Percentiles rank a stretch among this genome's conserved stretches.
Evolutionary conservation across 2,888 invertebrate genomes (phyloP).

Genomic region (Ophioninae sp.): DNA sequence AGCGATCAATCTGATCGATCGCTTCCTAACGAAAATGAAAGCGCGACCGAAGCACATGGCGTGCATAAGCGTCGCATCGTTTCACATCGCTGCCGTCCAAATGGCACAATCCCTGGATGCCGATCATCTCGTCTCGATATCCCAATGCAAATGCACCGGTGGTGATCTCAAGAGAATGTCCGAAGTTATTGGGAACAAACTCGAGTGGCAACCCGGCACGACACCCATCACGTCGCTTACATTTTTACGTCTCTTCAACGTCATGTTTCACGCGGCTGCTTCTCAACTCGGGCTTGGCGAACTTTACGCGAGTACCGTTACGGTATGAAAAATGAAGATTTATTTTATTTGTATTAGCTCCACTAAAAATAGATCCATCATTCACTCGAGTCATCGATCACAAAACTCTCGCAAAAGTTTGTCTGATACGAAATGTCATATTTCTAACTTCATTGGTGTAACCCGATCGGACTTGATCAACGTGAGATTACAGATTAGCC

Average conservation of each 20-base stretch:
- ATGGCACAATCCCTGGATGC: slow-evolving; percentile 84
- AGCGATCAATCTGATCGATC: slow-evolving; percentile 90
- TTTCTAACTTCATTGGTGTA: too few species aligned
- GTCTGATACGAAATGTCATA: too few species aligned
- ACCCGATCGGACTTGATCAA: too few species aligned
- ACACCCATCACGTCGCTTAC: slow-evolving; percentile 85
- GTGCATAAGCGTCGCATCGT: slow-evolving; percentile 93
- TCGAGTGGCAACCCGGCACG: slow-evolving; percentile 85
- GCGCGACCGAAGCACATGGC: slow-evolving; percentile 91
- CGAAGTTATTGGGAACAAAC: slow-evolving; percentile 89
- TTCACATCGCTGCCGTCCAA: slow-evolving; percentile 90
- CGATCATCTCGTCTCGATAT: slow-evolving; percentile 86
- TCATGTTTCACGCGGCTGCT: slow-evolving; percentile 84
- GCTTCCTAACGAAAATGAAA: slow-evolving; percentile 92
- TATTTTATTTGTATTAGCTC: too few species aligned
- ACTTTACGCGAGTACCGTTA: slow-evolving; percentile 82
- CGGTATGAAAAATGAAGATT: slow-evolving; percentile 75
- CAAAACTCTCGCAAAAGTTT: too few species aligned
- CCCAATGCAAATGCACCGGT: slow-evolving; percentile 91
- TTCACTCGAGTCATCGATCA: too few species aligned
- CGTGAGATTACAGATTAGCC: too few species aligned
- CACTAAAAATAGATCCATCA: too few species aligned
- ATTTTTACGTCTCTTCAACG: slow-evolving; percentile 87
- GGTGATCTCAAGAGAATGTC: slow-evolving; percentile 94
- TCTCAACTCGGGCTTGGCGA: slow-evolving; percentile 82